A percentile compares a stretch with the other conserved stretches of the same genome.
These are phyloP conservation scores for Spermophilus dauricus DNA, from an alignment of 2,113 vertebrate genomes.

Conservation along the genomic window DNA sequence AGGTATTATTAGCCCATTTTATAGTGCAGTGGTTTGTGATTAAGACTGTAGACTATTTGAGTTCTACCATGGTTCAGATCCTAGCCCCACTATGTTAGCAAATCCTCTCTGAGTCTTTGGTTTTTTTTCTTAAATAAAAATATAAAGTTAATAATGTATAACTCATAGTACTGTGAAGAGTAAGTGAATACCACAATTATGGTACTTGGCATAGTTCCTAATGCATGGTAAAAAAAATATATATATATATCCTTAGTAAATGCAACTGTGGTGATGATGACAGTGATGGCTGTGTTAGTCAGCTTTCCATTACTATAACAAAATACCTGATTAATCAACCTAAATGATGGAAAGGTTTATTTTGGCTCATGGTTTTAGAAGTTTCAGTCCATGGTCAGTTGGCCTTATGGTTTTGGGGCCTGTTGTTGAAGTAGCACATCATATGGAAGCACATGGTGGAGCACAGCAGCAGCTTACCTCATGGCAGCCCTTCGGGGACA, in stretches of 20 bases:
- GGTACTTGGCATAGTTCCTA: background rate
- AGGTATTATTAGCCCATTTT: background rate
- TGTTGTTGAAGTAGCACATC: background rate
- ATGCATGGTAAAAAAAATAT: background rate
- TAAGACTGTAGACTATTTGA: constrained; percentile 20
- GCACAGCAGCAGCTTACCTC: background rate
- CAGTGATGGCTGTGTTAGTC: background rate
- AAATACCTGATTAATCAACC: background rate
- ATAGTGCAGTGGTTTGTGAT: background rate
- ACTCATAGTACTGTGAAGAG: background rate
- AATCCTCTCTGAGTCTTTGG: background rate
- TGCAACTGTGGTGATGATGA: background rate
- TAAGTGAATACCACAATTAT: background rate
- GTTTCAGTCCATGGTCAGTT: background rate
- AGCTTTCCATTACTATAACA: background rate
- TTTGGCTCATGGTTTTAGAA: background rate
- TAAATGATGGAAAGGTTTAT: background rate
- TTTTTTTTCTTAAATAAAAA: constrained; percentile 2
- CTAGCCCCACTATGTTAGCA: background rate
- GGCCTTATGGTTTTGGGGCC: background rate
- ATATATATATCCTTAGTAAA: background rate
- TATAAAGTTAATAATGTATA: background rate
- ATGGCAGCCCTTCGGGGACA: background rate
- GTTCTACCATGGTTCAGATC: constrained; percentile 11
- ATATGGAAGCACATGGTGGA: background rate